phyloP scores from a whole-genome alignment of 1,140 invertebrate genomes.

The Diorhabda sublineata region DNA sequence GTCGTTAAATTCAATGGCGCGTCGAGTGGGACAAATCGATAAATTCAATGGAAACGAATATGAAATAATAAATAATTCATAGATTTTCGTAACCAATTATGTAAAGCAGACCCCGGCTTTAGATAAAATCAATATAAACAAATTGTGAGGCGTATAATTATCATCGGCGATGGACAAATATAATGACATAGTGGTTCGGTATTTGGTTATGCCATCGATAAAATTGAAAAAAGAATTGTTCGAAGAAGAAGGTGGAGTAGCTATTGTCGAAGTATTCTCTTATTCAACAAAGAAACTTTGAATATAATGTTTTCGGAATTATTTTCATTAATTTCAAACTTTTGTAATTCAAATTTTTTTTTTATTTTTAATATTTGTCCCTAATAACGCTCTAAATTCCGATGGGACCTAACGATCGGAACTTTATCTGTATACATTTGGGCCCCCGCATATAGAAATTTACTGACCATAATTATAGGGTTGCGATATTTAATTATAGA shows the following conservation, averaged over 20 bases:
- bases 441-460: constrained; percentile 49
- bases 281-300: no score
- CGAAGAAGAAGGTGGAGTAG: no score
- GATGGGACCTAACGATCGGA: constrained; percentile 41
- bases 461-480: constrained; percentile 50
- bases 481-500: constrained; percentile 51
- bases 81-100: constrained; percentile 15
- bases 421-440: constrained; percentile 36
- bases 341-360: no score
- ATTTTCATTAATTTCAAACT: no score
- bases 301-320: no score
- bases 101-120: constrained; percentile 6
- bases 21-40: constrained; percentile 8
- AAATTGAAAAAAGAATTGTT: constrained; percentile 12
- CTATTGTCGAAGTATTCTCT: no score
- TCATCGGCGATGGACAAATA: constrained; percentile 9
- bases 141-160: constrained; percentile 12
- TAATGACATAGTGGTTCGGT: constrained; percentile 9
- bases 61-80: constrained; percentile 15
- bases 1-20: neutral
- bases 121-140: constrained; percentile 17
- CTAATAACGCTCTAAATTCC: neutral
- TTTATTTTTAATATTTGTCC: no score
- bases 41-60: neutral
- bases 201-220: constrained; percentile 3